phyloP scores from a whole-genome alignment of 2,113 vertebrate species.

The Hystrix cristata region DNA sequence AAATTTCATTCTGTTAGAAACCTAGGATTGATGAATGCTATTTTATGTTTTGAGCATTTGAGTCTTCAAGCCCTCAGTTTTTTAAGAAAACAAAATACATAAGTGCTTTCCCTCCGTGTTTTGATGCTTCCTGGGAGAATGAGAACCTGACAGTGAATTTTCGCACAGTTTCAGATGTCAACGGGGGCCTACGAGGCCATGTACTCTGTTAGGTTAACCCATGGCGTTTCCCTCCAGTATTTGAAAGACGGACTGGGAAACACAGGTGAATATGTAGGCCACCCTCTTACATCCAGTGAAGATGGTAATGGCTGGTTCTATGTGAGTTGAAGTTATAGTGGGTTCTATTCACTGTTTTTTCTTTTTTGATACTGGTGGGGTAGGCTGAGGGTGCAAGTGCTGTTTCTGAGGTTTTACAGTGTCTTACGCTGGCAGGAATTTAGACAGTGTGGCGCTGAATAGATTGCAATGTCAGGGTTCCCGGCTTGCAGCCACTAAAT shows the following conservation, averaged over 20 bases:
- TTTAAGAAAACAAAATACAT: background rate
- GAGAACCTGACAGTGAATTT: conserved; percentile 18
- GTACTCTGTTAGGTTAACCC: background rate
- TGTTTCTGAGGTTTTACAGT: background rate
- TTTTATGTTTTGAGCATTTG: background rate
- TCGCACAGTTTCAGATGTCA: background rate
- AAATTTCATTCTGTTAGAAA: background rate
- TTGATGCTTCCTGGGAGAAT: background rate
- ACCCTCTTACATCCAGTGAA: background rate
- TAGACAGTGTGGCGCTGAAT: background rate
- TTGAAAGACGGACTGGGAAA: background rate
- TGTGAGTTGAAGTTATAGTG: background rate
- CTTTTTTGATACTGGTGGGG: background rate
- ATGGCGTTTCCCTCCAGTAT: background rate
- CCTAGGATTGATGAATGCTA: background rate
- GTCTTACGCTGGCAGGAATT: background rate
- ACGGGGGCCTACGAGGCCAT: background rate
- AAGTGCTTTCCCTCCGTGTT: background rate
- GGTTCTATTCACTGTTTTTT: background rate
- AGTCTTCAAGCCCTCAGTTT: background rate
- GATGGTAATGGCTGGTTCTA: background rate
- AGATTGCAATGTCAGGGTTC: background rate
- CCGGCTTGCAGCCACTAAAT: background rate
- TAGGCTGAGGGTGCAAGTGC: background rate
- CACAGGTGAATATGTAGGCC: background rate